Conservation (phyloP, 2,113 vertebrate species). For the Cephalophus harveyi region DNA sequence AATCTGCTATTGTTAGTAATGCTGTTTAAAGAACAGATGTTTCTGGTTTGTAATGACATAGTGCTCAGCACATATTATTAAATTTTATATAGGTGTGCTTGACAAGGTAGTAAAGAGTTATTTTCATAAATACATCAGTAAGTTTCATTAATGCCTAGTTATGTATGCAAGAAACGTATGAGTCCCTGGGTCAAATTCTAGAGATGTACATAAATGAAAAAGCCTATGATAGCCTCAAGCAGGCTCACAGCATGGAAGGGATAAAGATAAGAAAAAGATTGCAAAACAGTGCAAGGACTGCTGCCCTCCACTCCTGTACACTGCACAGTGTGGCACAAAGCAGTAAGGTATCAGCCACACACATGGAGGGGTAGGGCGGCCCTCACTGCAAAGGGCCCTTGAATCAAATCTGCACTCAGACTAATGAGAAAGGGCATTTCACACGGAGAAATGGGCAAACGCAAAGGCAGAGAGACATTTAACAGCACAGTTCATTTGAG, state of each 20-base stretch:
- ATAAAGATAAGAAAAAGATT: neutral
- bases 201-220: neutral
- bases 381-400: neutral
- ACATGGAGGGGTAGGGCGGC: accelerated
- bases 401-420: neutral
- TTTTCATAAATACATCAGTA: neutral
- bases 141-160: neutral
- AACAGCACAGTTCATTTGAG: neutral
- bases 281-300: neutral
- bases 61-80: neutral
- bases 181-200: neutral
- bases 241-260: neutral
- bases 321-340: neutral
- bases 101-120: neutral
- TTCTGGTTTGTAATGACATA: neutral
- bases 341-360: neutral
- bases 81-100: neutral
- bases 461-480: neutral
- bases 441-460: neutral
- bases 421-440: neutral
- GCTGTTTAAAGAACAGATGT: neutral
- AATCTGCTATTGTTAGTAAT: neutral
- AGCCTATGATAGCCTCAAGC: neutral
- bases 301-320: neutral
- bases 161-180: neutral